phyloP scores from a whole-genome alignment of 1,140 invertebrate genomes.

The Phthorimaea operculella region DNA sequence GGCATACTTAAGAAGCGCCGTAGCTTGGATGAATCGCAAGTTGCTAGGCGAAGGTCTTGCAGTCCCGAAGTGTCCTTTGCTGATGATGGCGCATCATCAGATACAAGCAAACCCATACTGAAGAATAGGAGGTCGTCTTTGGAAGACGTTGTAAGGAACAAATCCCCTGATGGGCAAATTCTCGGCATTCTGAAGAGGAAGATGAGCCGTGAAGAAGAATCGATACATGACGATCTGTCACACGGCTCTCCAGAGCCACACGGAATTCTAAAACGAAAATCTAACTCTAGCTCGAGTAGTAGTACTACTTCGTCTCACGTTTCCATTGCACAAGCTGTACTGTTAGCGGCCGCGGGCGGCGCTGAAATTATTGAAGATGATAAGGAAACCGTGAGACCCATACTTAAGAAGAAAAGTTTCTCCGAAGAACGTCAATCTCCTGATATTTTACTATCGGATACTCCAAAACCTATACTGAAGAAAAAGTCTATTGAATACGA shows the following conservation, averaged over 20 bases:
- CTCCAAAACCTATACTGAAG: constrained; percentile 82
- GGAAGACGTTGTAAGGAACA: constrained; percentile 73
- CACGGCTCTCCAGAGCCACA: constrained; percentile 75
- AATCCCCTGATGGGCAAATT: constrained; percentile 68
- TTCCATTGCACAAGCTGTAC: constrained; percentile 76
- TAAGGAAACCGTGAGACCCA: constrained; percentile 77
- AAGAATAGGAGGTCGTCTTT: constrained; percentile 77
- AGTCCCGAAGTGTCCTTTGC: constrained; percentile 75
- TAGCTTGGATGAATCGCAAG: constrained; percentile 81
- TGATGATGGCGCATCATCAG: constrained; percentile 64
- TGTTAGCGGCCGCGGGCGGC: constrained; percentile 72
- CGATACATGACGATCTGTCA: constrained; percentile 59
- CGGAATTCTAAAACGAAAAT: constrained; percentile 80
- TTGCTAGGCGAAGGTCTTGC: constrained; percentile 73
- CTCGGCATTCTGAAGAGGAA: constrained; percentile 66
- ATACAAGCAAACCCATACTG: constrained; percentile 73
- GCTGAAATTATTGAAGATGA: constrained; percentile 69
- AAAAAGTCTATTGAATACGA: constrained; percentile 87
- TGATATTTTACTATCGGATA: constrained; percentile 56
- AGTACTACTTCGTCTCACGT: constrained; percentile 72
- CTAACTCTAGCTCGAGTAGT: constrained; percentile 70
- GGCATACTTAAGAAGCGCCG: constrained; percentile 85
- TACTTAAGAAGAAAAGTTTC: constrained; percentile 83
- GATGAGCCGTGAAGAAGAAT: constrained; percentile 64
- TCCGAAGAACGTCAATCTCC: constrained; percentile 66